Evolutionary conservation across 1,140 invertebrate species (phyloP), one percentile per base, ranked within the genome.

Genomic region (Ericerus pela): DNA sequence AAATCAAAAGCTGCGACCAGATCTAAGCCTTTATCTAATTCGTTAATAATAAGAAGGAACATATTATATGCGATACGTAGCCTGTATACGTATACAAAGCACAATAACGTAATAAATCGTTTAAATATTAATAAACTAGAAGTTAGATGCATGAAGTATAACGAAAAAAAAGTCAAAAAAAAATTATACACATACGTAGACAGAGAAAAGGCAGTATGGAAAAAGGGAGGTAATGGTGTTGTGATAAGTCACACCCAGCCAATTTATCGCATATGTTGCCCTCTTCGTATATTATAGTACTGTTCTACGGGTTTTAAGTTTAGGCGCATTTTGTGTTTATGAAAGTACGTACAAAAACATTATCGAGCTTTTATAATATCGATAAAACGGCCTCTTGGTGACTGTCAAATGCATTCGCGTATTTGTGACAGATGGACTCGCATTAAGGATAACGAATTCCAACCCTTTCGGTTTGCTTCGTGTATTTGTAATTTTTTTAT

Each of bases 331-430:
- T 47, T 47, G 41, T n/a, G n/a, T n/a, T n/a, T n/a, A n/a, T n/a
- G 26, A 47, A 47, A 47, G 41, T 47, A 47, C 41, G 26, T 47
- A 47, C 41, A n/a, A 47, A 47, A 47, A 47, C 41, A 47, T 47
- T 47, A 47, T 47, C 41, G 26, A 47, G 41, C 41, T 47, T n/a
- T 47, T 47, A 47, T 47, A 47, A 47, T 47, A 47, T 47, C 41
- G 41, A 47, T 47, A 47, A 47, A 47, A 47, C 41, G 41, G 41
- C 41, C n/a, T 47, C 41, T 47, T 47, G 18, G 41, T 24, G 41
- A 47, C 41, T 47, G 41, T 47, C 41, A 47, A 47, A 18, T 47
- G 41, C 41, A 47, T 47, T 47, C 41, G 41, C 41, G 41, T 47
- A n/a, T n/a, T 47, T 47, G 41, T 47, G 41, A 47, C 41, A 47